Evolutionary conservation across 2,888 invertebrate genomes (phyloP).

Genomic region (Andrena flavipes): DNA sequence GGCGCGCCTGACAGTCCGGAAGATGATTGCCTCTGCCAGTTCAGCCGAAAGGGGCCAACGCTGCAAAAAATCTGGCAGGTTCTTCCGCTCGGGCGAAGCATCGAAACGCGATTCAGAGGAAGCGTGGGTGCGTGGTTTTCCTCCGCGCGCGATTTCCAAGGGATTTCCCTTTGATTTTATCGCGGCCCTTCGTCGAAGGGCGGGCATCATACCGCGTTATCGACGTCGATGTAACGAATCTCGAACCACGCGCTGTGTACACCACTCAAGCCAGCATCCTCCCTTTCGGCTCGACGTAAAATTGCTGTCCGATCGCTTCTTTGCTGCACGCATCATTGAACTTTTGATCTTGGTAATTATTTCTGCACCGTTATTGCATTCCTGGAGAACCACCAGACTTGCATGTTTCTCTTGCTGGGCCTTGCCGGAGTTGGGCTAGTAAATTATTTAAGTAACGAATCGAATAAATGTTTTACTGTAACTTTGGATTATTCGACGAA

Average conservation of each 20-base stretch:
- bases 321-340: constrained; percentile 1
- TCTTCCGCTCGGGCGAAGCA: constrained; percentile 58
- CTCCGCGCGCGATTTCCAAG: constrained; percentile 48
- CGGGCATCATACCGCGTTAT: constrained; percentile 27
- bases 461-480: too few relatives aligned
- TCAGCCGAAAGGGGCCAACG: constrained; percentile 49
- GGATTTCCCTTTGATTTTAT: constrained; percentile 65
- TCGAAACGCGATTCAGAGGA: constrained; percentile 54
- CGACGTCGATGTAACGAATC: constrained; percentile 46
- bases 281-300: constrained; percentile 17
- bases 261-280: background rate
- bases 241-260: constrained; percentile 11
- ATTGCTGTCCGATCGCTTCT: constrained; percentile 19
- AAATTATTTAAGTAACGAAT: too few relatives aligned
- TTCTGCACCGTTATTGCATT: background rate
- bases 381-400: background rate
- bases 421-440: too few relatives aligned
- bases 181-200: constrained; percentile 5
- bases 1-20: constrained; percentile 48
- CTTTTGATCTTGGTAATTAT: constrained; percentile 19
- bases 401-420: too few relatives aligned
- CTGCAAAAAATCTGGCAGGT: constrained; percentile 51
- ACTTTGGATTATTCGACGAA: too few relatives aligned
- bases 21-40: constrained; percentile 67
- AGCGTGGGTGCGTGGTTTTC: constrained; percentile 44